Evolutionary conservation across 2,888 invertebrate species (phyloP), one percentile per base, ranked within the genome.

Genomic region (Rotaria sp.): DNA sequence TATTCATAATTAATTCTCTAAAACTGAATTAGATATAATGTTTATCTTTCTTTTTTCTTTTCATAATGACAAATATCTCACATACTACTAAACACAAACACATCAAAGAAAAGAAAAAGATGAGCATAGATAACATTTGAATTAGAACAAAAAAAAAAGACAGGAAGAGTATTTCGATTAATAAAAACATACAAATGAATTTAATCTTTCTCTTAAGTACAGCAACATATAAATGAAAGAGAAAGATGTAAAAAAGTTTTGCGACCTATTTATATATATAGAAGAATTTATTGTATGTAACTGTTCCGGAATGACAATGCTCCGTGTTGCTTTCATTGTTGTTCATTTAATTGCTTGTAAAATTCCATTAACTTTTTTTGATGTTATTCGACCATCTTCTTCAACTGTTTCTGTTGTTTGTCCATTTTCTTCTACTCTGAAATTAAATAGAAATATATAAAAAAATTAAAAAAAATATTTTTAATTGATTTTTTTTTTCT

Each of bases 331-430:
- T 26, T 26, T 55, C 26, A 55, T 55, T 55, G 11, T 57, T 57
- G 67, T 35, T 67, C 21, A 67, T 80, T 45, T 80, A 45, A 80
- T 80, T 45, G 80, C 80, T 45, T 41, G 41, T 80, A 45, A 80
- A 45, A 80, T 21, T 45, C 80, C 80, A 45, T 80, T 80, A 1
- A 80, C 15, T 80, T 80, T 80, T 45, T 15, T 26, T 24, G 80
- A 80, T 26, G 45, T 80, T 80, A 80, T 13, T n/a, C n/a, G 10
- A 13, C 80, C 80, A 80, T 80, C 80, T 80, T 80, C 80, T 45
- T 80, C 80, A 26, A 80, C 26, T n/a, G 45, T 80, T 80, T 80
- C 80, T n/a, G 80, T 80, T 45, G 80, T 80, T 45, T 80, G 80
- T 15, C 45, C 80, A 45, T 80, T 80, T 80, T 80, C 80, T 80